Conservation (phyloP, 2,113 vertebrate species). For the Catharus fuscescens region DNA sequence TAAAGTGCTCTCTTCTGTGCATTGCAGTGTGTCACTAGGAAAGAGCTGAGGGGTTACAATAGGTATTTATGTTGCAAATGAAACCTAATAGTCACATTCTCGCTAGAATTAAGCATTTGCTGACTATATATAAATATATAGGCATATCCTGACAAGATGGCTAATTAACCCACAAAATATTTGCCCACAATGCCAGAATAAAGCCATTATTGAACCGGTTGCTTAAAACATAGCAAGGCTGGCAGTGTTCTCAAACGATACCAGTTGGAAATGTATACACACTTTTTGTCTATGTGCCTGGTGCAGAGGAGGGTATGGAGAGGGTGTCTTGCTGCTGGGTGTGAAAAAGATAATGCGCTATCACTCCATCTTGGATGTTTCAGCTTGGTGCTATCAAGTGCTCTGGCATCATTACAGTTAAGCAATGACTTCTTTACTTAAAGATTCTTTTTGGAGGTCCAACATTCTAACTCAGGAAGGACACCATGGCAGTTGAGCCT, state of each 20-base stretch:
- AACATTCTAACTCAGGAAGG: background rate
- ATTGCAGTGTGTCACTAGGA: background rate
- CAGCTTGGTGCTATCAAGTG: background rate
- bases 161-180: conserved; percentile 52
- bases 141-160: conserved; percentile 12
- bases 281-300: background rate
- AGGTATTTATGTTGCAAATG: conserved; percentile 28
- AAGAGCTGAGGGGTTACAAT: background rate
- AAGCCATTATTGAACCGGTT: conserved; percentile 35
- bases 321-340: background rate
- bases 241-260: background rate
- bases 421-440: background rate
- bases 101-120: conserved; percentile 41
- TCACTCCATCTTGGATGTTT: background rate
- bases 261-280: background rate
- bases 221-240: conserved; percentile 38
- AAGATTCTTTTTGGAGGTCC: background rate
- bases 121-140: background rate
- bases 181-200: conserved; percentile 8
- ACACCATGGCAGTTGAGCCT: background rate
- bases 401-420: background rate
- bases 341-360: background rate
- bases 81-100: conserved; percentile 41
- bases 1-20: conserved; percentile 9
- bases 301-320: background rate